Base-by-base conservation (phyloP, 1,140 invertebrate genomes). In the Mactra quadrangularis region DNA sequence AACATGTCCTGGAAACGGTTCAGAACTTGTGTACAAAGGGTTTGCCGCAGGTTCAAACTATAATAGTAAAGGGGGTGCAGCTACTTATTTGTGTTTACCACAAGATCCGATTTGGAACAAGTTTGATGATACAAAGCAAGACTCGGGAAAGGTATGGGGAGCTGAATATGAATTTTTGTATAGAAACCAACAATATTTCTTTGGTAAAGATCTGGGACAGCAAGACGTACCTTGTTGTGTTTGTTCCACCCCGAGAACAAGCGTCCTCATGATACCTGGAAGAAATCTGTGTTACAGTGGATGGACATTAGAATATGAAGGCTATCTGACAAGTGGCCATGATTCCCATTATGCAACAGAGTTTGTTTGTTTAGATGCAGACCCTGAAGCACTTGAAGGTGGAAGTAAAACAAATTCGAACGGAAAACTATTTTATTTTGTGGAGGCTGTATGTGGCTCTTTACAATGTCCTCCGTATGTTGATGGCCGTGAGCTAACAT, bases 381-480 rank as follows among this genome's bases (percentile, higher is more conserved):
- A 59, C 0, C 78, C 83, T 13, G 85, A 89, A 50, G 38, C 45
- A 15, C 13, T 59, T 1, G n/a, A n/a, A n/a, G 1, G 4, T 15
- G 81, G 50, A 15, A 70, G 68, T 4, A 6, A 9, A 0, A 0
- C 0, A 3, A 77, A 82, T 64, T 22, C 81, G 0, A 60, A 86
- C 15, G 87, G 79, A 6, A 41, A 53, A 3, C 47, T 87, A 25
- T 60, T 87, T 25, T 89, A 87, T 71, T 52, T 55, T 27, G 59
- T 75, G 1, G 71, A 74, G n/a, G 35, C 57, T 1, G 3, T 0
- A 1, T 87, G 86, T 53, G 84, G 84, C 38, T 33, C 70, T 19
- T 57, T 89, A 19, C 74, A 55, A 13, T 87, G 87, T 76, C 86
- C 86, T 0, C 74, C 72, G 3, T 87, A 86, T 47, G 57, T 81